Conservation (phyloP, 2,888 invertebrate species). For the Callyntrura guangdongensis region DNA sequence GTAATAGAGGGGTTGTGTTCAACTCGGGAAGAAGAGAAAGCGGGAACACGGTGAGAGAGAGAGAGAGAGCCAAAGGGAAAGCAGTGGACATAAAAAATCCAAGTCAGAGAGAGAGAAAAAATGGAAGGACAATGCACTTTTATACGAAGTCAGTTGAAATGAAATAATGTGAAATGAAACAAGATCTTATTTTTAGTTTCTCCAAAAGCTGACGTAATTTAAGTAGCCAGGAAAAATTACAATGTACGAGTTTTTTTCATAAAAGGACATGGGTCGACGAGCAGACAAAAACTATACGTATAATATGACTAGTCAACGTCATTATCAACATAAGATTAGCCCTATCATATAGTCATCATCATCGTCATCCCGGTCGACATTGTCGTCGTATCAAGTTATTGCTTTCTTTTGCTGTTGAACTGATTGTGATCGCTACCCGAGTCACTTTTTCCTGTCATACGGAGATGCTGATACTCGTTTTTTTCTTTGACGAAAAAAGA, state of each 20-base stretch:
- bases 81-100: not conserved
- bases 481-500: not conserved
- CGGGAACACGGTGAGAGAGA: not conserved
- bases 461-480: not conserved
- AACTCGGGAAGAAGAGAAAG: not conserved
- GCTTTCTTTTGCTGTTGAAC: not conserved
- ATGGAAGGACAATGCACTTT: not conserved
- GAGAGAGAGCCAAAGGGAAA: not conserved
- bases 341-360: not conserved
- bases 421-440: not conserved
- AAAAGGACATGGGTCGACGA: not conserved
- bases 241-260: no score
- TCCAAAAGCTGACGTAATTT: no score
- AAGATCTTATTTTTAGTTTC: no score
- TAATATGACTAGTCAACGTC: no score
- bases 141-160: not conserved
- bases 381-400: not conserved
- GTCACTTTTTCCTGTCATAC: not conserved
- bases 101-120: not conserved
- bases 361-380: not conserved
- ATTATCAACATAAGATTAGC: no score
- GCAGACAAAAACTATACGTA: not conserved
- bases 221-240: no score
- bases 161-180: no score
- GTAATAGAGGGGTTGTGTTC: no score